A percentile compares a stretch with the other conserved stretches of the same genome.
These are phyloP conservation scores for Petrophora chlorosata DNA, from an alignment of 2,888 invertebrate genomes.

Conservation along the genomic window DNA sequence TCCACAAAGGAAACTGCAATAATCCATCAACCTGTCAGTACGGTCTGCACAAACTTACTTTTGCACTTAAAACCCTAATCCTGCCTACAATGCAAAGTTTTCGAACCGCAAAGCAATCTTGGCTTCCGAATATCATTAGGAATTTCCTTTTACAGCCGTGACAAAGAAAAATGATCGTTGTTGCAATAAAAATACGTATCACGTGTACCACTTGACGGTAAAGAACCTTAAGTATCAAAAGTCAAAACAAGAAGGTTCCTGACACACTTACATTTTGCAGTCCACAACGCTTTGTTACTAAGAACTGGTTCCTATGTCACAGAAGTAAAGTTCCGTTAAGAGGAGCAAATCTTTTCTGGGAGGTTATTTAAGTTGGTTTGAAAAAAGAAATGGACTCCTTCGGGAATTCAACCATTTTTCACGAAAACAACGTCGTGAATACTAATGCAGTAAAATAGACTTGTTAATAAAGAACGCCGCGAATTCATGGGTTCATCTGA, in stretches of 20 bases:
- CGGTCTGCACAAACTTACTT: slow-evolving; percentile 51
- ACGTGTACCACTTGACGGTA: slow-evolving; percentile 31
- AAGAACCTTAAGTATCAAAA: slow-evolving; percentile 32
- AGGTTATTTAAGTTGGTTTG: slow-evolving; percentile 39
- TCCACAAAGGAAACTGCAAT: slow-evolving; percentile 53
- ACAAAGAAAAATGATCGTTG: slow-evolving; percentile 46
- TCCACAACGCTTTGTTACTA: neutral
- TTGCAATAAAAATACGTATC: slow-evolving; percentile 37
- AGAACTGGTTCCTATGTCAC: slow-evolving; percentile 11
- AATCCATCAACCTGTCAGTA: slow-evolving; percentile 70
- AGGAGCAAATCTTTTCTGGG: slow-evolving; percentile 5
- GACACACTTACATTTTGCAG: neutral
- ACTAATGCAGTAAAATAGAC: slow-evolving; percentile 49
- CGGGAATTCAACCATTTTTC: slow-evolving; percentile 65
- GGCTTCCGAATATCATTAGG: slow-evolving; percentile 55
- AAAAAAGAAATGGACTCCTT: slow-evolving; percentile 50
- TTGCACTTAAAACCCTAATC: slow-evolving; percentile 37
- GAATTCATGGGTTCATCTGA: slow-evolving; percentile 32
- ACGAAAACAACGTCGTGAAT: slow-evolving; percentile 62
- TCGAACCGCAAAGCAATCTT: slow-evolving; percentile 47
- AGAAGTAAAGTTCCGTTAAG: slow-evolving; percentile 30
- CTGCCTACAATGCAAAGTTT: slow-evolving; percentile 32
- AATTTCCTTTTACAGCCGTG: slow-evolving; percentile 31
- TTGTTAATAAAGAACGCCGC: slow-evolving; percentile 42
- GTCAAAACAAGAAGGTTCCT: slow-evolving; percentile 40